phyloP scores from a whole-genome alignment of 2,113 vertebrate genomes.

The Ifrita kowaldi region DNA sequence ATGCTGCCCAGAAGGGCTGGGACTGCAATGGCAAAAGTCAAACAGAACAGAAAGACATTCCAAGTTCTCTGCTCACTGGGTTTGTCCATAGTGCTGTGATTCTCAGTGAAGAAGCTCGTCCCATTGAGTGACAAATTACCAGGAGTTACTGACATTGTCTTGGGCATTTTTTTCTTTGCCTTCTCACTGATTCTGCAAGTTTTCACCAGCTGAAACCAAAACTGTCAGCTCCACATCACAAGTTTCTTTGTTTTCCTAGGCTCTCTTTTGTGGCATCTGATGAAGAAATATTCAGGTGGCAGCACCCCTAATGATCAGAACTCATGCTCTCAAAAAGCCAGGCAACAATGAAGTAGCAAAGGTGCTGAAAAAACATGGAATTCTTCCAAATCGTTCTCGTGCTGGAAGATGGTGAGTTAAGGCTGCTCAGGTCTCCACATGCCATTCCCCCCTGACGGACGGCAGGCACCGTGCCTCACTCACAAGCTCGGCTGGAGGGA shows the following conservation, averaged over 20 bases:
- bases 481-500: neutral
- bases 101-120: conserved; percentile 70
- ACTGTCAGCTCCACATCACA: conserved; percentile 16
- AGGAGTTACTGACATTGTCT: conserved; percentile 62
- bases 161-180: neutral
- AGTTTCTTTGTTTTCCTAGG: conserved; percentile 44
- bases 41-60: conserved; percentile 78
- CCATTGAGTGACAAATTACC: conserved; percentile 72
- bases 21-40: conserved; percentile 78
- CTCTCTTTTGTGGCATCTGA: neutral
- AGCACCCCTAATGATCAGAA: neutral
- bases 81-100: conserved; percentile 60
- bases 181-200: conserved; percentile 48
- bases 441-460: neutral
- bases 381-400: neutral
- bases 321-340: conserved; percentile 11
- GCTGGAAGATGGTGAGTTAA: neutral
- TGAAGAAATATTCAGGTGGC: neutral
- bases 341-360: neutral
- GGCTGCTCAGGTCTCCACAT: neutral
- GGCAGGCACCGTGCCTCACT: conserved; percentile 13
- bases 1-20: conserved; percentile 80
- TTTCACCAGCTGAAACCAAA: conserved; percentile 17
- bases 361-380: neutral
- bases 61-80: conserved; percentile 64